Evolutionary conservation across 2,113 vertebrate species (phyloP), one percentile per base, ranked within the genome.

Genomic region (Pachypanchax playfairii): DNA sequence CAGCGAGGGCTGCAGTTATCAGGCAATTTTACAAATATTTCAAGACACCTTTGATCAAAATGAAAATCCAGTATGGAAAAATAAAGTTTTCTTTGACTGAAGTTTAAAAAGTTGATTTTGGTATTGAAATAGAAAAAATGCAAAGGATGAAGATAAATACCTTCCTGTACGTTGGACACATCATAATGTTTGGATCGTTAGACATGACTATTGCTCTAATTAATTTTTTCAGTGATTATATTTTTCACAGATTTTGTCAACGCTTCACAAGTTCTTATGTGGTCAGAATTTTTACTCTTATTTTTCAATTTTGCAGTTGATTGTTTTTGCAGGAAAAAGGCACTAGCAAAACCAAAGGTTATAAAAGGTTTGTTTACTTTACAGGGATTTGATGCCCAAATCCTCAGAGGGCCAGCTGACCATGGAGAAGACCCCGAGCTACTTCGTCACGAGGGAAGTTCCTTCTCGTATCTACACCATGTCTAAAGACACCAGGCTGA

Each of bases 401-500:
- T 96, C 95, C 0, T 89, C 93, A 63, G 94, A 96, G 2, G 94
- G 94, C 5, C 96, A 98, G 88, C 80, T 98, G 90, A 96, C 96
- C 80, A 98, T 98, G 95, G 96, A 98, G 89, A 98, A 98, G 85
- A 97, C 96, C 1, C 96, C 96, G 65, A 96, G 95, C 82, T 98
- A 98, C 88, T 97, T 94, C 0, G 93, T 98, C 65, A 97, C 95
- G 17, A 93, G 93, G 84, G 95, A 96, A 73, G 94, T 95, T 2
- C 95, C 96, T 0, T 92, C 93, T 11, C 94, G 95, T 57, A 97
- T 98, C 89, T 90, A 94, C 4, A 87, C 93, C 89, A 98, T 98
- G 96, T 92, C 91, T 21, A 94, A 87, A 86, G 93, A 91, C 88
- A 97, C 93, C 25, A 98, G 94, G 88, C 92, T 98, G 11, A 95